Percentiles rank a stretch among this genome's conserved stretches.
These are phyloP conservation scores for Hippoglossus stenolepis DNA, from an alignment of 2,113 vertebrate genomes.

Conservation along the genomic window DNA sequence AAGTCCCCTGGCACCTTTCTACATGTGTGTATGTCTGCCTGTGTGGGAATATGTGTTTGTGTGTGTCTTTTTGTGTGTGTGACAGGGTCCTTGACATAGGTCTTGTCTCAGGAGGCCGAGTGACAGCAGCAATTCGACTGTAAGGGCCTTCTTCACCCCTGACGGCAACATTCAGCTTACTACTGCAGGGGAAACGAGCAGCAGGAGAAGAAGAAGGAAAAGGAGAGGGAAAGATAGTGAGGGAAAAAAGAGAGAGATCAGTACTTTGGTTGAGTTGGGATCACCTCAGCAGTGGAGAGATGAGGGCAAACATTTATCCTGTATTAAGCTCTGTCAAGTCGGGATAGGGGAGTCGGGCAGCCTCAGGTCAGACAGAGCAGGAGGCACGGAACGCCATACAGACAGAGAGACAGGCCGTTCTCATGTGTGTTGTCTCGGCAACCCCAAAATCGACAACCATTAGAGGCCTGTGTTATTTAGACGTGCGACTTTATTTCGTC, in stretches of 20 bases:
- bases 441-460: background rate
- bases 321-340: constrained; percentile 24
- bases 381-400: background rate
- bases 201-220: background rate
- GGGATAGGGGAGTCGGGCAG: background rate
- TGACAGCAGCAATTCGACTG: constrained; percentile 47
- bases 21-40: constrained; percentile 19
- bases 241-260: background rate
- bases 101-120: constrained; percentile 51
- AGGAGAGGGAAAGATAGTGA: background rate
- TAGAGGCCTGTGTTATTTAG: background rate
- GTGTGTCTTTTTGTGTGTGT: constrained; percentile 4
- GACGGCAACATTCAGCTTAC: constrained; percentile 26
- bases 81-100: constrained; percentile 56
- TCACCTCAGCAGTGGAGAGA: constrained; percentile 30
- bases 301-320: constrained; percentile 46
- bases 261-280: constrained; percentile 32
- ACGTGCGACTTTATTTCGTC: background rate
- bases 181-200: constrained; percentile 24
- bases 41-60: constrained; percentile 24
- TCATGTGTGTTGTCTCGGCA: background rate
- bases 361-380: constrained; percentile 33
- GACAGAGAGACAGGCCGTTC: background rate
- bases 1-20: constrained; percentile 21
- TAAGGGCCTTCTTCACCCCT: constrained; percentile 39